Base-by-base conservation (phyloP, 2,888 invertebrate genomes). In the Rhingia campestris region DNA sequence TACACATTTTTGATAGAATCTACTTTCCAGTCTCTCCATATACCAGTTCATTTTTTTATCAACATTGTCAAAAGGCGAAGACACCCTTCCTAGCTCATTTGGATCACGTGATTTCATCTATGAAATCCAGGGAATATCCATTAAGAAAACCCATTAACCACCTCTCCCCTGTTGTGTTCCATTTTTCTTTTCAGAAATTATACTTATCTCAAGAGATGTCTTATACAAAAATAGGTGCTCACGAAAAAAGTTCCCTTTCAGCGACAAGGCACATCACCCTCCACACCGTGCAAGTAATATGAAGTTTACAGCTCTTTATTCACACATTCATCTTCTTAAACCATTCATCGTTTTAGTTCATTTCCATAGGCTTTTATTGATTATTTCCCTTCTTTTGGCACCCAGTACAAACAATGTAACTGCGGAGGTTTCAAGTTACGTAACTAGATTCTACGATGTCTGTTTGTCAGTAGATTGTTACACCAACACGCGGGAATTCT, bases 291-390 rank as follows among this genome's bases (percentile, higher is more conserved):
- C 43, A 79, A 72, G 51, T 73, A 58, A 72, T 72, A 66, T 67
- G 51, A 80, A 59, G 33, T 80, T 67, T 66, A 67, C 72, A 51
- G 56, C 73, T 66, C 67, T 9, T 2, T 33, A 45, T 80, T 6
- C 49, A 54, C 61, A 61, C 59, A 79, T 74, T 56, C 61, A 51
- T 67, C 74, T 67, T 73, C 33, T n/a, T 30, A 80, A 54, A 67
- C 74, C 73, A 67, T 80, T 67, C 67, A 80, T 73, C 59, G 79
- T 45, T 79, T 12, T 45, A 72, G 63, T 63, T 70, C 35, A 70
- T 66, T 58, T 73, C 61, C 53, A 73, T 73, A 47, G 1, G 49
- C 37, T 39, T 49, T 74, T 67, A 67, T 80, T 61, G 80, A 80
- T 80, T 80, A 54, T 67, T 43, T 3, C 7, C 14, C 7, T 7